A percentile compares a stretch with the other conserved stretches of the same genome.
These are phyloP conservation scores for Meloidogyne hapla DNA, from an alignment of 1,140 invertebrate genomes.

Conservation along the genomic window DNA sequence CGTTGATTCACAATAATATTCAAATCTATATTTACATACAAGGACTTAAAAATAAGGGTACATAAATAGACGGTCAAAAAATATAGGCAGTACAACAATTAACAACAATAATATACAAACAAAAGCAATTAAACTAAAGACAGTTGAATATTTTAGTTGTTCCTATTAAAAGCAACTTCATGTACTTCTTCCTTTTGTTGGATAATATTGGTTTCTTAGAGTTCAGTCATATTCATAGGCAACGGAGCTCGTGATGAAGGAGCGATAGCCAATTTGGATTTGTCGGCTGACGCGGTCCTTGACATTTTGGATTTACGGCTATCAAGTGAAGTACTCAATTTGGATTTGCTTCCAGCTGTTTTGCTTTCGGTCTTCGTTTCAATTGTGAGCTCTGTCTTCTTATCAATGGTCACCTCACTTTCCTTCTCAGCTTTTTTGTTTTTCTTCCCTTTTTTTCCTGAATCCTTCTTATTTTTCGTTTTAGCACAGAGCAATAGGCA, in stretches of 20 bases:
- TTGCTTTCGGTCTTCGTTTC: not conserved
- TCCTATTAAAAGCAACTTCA: not conserved
- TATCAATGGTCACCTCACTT: not conserved
- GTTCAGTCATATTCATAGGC: conserved; percentile 1
- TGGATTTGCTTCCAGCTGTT: not conserved
- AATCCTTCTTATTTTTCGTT: not conserved
- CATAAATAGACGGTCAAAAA: too few species aligned
- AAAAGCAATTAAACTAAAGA: too few species aligned
- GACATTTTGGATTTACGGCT: not conserved
- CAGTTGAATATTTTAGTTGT: too few species aligned
- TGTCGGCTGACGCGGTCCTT: not conserved
- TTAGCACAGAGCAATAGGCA: not conserved
- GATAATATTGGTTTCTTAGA: not conserved
- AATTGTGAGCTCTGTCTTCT: not conserved
- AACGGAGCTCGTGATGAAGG: not conserved
- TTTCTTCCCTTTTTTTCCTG: not conserved
- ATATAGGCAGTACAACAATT: too few species aligned
- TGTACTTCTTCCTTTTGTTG: not conserved
- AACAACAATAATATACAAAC: too few species aligned
- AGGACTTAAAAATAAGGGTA: too few species aligned
- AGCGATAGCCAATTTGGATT: not conserved
- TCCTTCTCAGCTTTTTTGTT: not conserved
- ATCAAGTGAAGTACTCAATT: not conserved
- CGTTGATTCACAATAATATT: too few species aligned
- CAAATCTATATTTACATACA: too few species aligned